Evolutionary conservation across 37 sponge, comb jelly and placozoan genomes (phyloP), one percentile per base, ranked within the genome.

Genomic region (Eunapius fragilis): DNA sequence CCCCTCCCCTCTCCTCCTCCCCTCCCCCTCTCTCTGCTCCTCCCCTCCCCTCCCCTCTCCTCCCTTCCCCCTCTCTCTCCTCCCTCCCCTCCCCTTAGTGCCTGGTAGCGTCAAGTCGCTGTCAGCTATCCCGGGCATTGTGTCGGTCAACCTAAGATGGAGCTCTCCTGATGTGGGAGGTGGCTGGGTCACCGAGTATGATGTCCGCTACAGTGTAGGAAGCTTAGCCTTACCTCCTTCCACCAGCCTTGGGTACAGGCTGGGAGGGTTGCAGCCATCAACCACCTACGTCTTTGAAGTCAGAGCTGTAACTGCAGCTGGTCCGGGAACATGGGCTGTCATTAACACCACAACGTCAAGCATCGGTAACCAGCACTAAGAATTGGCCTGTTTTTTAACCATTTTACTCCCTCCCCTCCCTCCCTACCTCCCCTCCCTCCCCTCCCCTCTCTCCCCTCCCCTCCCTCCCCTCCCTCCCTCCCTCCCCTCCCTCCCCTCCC

Each of bases 91-190:
- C 3, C 41, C 41, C 3, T 32, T 34, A 87, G 87, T 30, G 5
- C 87, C 87, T 74, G 81, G 87, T 73, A 23, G 12, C 2, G 68
- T 87, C 0, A 25, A 24, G 14, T 80, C 73, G 6, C n/a, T 87
- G 37, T 36, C 2, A 5, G 27, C 23, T 22, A 12, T 19, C 10
- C 72, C 83, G 22, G 82, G 76, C 78, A 88, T 88, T 27, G 38
- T 76, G 31, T 88, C 88, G 0, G 71, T 82, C 1, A 32, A 71
- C 23, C 10, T 82, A 5, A 68, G 6, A 35, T 88, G 88, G 83
- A 82, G 31, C 82, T 77, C 7, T 82, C 88, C 5, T 25, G 30
- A 12, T 12, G 68, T 26, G 3, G 30, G 75, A 74, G 31, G 75
- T 74, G 67, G 67, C 33, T 25, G 24, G 80, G 73, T 25, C 30